These are phyloP conservation scores for Lepus oiostolus DNA, from an alignment of 2,797 vertebrate species.

Conservation along the genomic window DNA sequence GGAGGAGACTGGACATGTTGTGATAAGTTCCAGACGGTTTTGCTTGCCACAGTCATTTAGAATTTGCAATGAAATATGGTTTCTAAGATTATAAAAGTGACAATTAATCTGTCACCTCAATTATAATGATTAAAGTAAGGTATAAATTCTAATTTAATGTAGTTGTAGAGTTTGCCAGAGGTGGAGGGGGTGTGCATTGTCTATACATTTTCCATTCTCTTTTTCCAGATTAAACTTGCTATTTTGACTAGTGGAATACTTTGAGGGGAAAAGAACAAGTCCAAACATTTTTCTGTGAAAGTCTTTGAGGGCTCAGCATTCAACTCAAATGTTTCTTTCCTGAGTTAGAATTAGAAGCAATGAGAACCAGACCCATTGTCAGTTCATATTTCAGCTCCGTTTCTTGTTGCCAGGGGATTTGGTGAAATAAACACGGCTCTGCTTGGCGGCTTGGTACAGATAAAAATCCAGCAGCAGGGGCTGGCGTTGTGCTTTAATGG, in stretches of 20 bases:
- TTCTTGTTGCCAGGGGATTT: slow-evolving; percentile 49
- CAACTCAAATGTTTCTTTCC: slow-evolving; percentile 21
- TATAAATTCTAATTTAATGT: not conserved
- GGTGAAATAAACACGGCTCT: not conserved
- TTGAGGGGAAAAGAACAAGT: not conserved
- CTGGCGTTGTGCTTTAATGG: too few species aligned
- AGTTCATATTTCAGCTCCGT: not conserved
- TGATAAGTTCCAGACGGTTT: not conserved
- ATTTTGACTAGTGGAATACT: slow-evolving; percentile 42
- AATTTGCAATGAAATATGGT: not conserved
- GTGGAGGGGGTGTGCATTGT: not conserved
- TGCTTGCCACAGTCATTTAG: slow-evolving; percentile 28
- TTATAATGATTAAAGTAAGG: slow-evolving; percentile 48
- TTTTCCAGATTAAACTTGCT: slow-evolving; percentile 11
- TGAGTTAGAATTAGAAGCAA: not conserved
- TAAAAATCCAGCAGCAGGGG: not conserved
- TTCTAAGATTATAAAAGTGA: slow-evolving; percentile 39
- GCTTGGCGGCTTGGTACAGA: slow-evolving; percentile 22
- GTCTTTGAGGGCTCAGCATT: not conserved
- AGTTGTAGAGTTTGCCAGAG: slow-evolving; percentile 7
- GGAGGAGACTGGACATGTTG: not conserved
- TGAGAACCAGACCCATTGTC: slow-evolving; percentile 1
- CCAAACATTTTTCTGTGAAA: not conserved
- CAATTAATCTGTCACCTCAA: slow-evolving; percentile 8
- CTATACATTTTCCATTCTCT: not conserved